Conservation (phyloP, 2,888 invertebrate genomes). For the Idaea straminata region DNA sequence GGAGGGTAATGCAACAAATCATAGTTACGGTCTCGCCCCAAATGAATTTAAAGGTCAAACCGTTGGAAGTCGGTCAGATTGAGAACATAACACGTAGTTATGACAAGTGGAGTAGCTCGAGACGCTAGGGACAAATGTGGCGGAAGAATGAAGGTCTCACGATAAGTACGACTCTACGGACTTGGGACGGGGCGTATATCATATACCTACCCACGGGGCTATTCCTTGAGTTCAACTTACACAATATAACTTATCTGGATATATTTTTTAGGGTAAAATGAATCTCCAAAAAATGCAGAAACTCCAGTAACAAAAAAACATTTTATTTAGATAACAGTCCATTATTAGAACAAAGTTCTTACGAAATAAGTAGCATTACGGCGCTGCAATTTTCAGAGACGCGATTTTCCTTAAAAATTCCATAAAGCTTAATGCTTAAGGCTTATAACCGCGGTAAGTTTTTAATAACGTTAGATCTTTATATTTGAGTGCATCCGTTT, state of each 20-base stretch:
- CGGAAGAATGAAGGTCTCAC: not conserved
- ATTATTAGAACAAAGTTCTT: too few relatives aligned
- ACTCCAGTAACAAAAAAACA: too few relatives aligned
- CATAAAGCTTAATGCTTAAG: too few relatives aligned
- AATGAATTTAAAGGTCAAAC: conserved; percentile 1
- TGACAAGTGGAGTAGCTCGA: not conserved
- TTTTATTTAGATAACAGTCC: too few relatives aligned
- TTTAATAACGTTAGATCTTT: too few relatives aligned
- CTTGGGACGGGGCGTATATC: not conserved
- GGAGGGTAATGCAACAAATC: not conserved
- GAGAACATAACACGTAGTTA: not conserved
- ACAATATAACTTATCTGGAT: not conserved
- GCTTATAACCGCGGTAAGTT: too few relatives aligned
- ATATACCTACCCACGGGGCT: not conserved
- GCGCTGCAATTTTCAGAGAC: too few relatives aligned
- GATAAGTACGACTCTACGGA: not conserved
- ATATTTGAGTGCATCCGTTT: too few relatives aligned
- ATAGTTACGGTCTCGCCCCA: not conserved
- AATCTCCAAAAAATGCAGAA: too few relatives aligned
- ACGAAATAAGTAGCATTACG: too few relatives aligned
- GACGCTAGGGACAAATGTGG: not conserved
- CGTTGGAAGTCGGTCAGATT: not conserved
- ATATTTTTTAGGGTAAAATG: too few relatives aligned
- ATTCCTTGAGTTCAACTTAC: not conserved
- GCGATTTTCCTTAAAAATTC: too few relatives aligned